These are phyloP conservation scores for Hylaeus anthracinus DNA, from an alignment of 1,140 invertebrate species.

Conservation along the genomic window DNA sequence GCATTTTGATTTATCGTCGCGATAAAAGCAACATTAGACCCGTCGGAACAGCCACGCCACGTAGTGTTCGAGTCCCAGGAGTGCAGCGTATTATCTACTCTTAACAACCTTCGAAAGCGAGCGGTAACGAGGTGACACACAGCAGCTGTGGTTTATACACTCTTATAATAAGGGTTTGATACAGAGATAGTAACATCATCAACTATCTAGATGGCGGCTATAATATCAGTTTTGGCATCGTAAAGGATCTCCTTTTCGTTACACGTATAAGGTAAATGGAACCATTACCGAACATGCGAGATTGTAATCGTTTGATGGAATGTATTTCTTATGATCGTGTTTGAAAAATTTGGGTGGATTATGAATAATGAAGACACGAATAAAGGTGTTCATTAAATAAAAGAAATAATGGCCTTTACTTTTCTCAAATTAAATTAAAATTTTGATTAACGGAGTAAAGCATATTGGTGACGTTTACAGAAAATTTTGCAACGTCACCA, in stretches of 20 bases:
- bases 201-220: neutral
- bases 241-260: neutral
- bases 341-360: too few species aligned
- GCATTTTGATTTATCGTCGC: constrained; percentile 54
- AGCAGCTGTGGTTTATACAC: neutral
- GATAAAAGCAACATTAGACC: constrained; percentile 57
- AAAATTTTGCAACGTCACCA: neutral
- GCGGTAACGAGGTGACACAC: constrained; percentile 32
- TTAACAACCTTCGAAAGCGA: constrained; percentile 40
- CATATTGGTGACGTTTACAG: neutral
- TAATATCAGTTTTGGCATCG: neutral
- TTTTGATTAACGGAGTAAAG: too few species aligned
- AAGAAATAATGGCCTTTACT: too few species aligned
- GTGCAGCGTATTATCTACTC: constrained; percentile 43
- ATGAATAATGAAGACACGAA: too few species aligned
- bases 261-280: neutral
- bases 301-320: neutral
- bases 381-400: too few species aligned
- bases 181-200: neutral
- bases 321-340: too few species aligned
- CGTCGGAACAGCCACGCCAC: constrained; percentile 11
- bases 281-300: neutral
- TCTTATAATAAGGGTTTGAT: constrained; percentile 26
- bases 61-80: constrained; percentile 20
- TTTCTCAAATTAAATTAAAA: too few species aligned